Evolutionary conservation across 1,140 invertebrate species (phyloP).

Genomic region (Cotesia glomerata): DNA sequence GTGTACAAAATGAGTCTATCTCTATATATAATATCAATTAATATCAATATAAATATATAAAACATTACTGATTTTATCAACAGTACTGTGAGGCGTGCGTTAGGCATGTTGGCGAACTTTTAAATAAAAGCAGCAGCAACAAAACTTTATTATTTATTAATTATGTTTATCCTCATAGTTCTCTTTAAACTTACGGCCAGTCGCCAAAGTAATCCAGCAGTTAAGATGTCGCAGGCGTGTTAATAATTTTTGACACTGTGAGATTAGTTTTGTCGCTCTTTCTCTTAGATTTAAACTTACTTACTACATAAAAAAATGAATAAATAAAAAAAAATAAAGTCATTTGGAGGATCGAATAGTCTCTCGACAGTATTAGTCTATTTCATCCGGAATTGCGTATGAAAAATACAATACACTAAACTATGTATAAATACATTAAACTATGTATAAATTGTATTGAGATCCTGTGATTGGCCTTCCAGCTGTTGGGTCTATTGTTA

Average conservation of each 20-base stretch:
- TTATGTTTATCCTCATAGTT: constrained; percentile 8
- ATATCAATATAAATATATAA: too few species aligned
- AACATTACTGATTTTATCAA: background rate
- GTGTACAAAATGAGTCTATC: too few species aligned
- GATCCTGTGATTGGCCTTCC: too few species aligned
- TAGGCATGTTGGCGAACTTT: background rate
- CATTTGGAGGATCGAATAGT: background rate
- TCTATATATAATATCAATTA: too few species aligned
- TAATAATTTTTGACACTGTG: constrained; percentile 27
- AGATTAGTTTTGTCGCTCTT: constrained; percentile 23
- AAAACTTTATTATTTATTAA: constrained; percentile 15
- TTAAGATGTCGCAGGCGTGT: constrained; percentile 19
- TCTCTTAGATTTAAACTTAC: background rate
- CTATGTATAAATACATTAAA: too few species aligned
- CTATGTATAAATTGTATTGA: too few species aligned
- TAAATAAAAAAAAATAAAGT: too few species aligned
- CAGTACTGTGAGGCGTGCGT: background rate
- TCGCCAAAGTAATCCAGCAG: constrained; percentile 29
- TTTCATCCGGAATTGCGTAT: too few species aligned
- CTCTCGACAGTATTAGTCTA: background rate
- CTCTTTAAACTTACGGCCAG: constrained; percentile 45
- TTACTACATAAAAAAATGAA: background rate
- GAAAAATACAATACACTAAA: too few species aligned
- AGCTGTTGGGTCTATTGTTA: too few species aligned
- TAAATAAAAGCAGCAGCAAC: constrained; percentile 26